Percentiles rank a stretch among this genome's conserved stretches.
These are phyloP conservation scores for Rhadinocentrus ornatus DNA, from an alignment of 2,797 vertebrate genomes.

Conservation along the genomic window DNA sequence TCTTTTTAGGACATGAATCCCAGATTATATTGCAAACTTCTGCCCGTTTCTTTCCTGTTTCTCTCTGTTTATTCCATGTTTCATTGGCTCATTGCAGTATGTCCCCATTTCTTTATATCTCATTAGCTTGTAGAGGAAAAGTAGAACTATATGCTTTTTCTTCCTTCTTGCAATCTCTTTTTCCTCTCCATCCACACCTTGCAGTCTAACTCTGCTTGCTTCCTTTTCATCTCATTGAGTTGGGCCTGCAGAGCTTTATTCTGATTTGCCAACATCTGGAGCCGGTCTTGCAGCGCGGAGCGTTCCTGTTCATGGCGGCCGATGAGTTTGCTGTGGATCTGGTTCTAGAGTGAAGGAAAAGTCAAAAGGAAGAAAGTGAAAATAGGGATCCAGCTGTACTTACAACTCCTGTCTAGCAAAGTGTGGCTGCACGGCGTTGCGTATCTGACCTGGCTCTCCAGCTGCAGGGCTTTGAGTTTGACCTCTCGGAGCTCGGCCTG, in stretches of 20 bases:
- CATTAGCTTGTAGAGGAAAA: not conserved
- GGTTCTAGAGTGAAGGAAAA: conserved; percentile 79
- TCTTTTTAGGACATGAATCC: not conserved
- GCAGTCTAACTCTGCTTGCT: conserved; percentile 91
- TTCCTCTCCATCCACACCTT: conserved; percentile 81
- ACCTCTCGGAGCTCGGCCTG: conserved; percentile 91
- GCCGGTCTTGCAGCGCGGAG: conserved; percentile 88
- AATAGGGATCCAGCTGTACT: not conserved
- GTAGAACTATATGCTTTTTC: not conserved
- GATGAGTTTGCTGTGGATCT: conserved; percentile 90
- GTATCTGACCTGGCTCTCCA: conserved; percentile 91
- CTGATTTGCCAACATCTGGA: conserved; percentile 89
- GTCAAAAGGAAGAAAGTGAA: conserved; percentile 2
- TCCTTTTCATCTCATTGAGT: conserved; percentile 93
- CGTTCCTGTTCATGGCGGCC: conserved; percentile 90
- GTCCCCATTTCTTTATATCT: not conserved
- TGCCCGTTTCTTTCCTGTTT: not conserved
- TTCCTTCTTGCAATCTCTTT: not conserved
- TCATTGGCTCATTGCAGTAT: not conserved
- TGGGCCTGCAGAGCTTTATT: conserved; percentile 93
- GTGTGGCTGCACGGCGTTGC: not conserved
- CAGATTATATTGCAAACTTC: not conserved
- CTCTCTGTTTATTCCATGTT: not conserved
- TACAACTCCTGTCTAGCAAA: not conserved
- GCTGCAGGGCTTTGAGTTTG: conserved; percentile 90